Base-by-base conservation (phyloP, 2,797 vertebrate genomes). In the Sebastolobus alascanus region DNA sequence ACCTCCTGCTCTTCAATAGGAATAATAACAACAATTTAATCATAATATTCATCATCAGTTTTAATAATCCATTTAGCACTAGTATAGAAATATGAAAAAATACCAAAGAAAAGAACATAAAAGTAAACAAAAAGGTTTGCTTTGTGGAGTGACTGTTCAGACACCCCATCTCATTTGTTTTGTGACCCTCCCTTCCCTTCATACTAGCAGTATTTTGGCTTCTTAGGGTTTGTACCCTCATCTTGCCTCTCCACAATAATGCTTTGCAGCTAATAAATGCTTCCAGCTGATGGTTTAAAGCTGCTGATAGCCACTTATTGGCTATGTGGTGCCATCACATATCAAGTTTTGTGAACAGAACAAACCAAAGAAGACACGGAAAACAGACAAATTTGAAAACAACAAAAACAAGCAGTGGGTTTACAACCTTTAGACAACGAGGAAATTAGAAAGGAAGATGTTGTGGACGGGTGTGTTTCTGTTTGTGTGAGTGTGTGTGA, bases 81-180 rank as follows among this genome's bases (percentile, higher is more conserved):
- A 92, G 88, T 94, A 93, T 94, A 94, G 93, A 95, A 95, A 95
- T 94, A 90, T 94, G 93, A 94, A 95, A 94, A 93, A 91, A 87
- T 85, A 91, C 81, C 87, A 93, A 94, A 92, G 83, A 86, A 94
- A 92, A 92, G 40, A 93, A 93, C 79, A 63, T 72, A 84, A 92
- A 92, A 82, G 85, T 90, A 84, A 91, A 90, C 55, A 84, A 87
- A 90, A 87, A 64, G 64, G 50, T 82, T 84, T 84, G 81, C 88
- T 84, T 90, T 67, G 71, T 67, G 75, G 83, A 74, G 84, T 60
- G 84, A 89, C 77, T 10, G 6, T 64, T 87, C 70, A 72, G 74
- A 85, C 89, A 81, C 73, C 68, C 75, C 63, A 11, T 64, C 75
- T 54, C 56, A 81, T 75, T 71, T 14, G 83, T 91, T 93, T 93